Percentiles rank a stretch among this genome's conserved stretches.
phyloP scores from a whole-genome alignment of 1,140 invertebrate genomes.

The Ooceraea biroi region DNA sequence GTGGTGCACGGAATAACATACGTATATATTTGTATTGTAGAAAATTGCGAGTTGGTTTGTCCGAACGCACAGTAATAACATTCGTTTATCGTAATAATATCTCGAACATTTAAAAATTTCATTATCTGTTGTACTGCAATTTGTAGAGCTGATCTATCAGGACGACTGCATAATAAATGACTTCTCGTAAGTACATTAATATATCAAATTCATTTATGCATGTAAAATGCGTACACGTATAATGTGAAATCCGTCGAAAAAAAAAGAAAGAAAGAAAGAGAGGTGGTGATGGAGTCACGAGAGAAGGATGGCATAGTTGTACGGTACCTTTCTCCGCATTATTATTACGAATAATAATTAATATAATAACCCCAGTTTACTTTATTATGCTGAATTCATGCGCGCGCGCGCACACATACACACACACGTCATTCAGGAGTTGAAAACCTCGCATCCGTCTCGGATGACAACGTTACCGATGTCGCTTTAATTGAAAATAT shows the following conservation, averaged over 20 bases:
- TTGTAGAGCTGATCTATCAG: slow-evolving; percentile 46
- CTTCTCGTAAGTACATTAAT: slow-evolving; percentile 60
- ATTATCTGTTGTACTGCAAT: slow-evolving; percentile 54
- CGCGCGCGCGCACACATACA: not conserved
- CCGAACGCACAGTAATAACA: slow-evolving; percentile 48
- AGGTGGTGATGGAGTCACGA: slow-evolving; percentile 20
- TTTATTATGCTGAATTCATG: slow-evolving; percentile 25
- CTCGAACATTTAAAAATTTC: slow-evolving; percentile 44
- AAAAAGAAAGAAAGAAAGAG: too few relatives aligned
- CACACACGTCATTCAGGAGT: slow-evolving; percentile 21
- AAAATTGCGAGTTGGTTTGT: slow-evolving; percentile 40
- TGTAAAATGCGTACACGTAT: slow-evolving; percentile 32
- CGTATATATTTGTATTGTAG: not conserved
- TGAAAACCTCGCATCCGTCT: slow-evolving; percentile 16
- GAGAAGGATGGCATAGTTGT: slow-evolving; percentile 21
- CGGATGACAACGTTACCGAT: slow-evolving; percentile 22
- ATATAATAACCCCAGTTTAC: not conserved
- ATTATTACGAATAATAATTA: slow-evolving; percentile 4
- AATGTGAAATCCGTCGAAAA: slow-evolving; percentile 37
- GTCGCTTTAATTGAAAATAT: slow-evolving; percentile 63
- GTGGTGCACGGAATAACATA: slow-evolving; percentile 12
- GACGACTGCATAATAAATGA: slow-evolving; percentile 51
- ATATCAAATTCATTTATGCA: slow-evolving; percentile 51
- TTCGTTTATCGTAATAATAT: slow-evolving; percentile 40
- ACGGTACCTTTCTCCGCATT: slow-evolving; percentile 37